Conservation (phyloP, 2,113 vertebrate species). For the Ophthalmolycus amberensis region DNA sequence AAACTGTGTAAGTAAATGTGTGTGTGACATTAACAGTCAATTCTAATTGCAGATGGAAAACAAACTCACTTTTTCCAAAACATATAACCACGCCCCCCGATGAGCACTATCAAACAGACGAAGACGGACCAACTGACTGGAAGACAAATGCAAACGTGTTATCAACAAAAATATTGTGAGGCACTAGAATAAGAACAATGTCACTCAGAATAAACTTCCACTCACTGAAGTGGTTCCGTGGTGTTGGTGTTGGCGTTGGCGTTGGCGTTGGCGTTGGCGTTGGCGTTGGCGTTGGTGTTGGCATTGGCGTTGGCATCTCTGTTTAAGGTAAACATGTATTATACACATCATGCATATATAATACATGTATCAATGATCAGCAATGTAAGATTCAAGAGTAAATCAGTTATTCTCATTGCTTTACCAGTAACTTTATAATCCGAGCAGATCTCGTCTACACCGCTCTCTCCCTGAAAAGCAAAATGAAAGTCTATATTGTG, state of each 20-base stretch:
- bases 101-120: fast-evolving
- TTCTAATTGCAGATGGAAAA: background rate
- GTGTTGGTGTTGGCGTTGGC: background rate
- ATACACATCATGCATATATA: background rate
- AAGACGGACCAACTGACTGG: fast-evolving
- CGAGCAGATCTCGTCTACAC: fast-evolving
- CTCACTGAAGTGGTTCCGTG: background rate
- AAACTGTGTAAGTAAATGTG: background rate
- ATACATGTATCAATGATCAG: background rate
- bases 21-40: background rate
- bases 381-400: background rate
- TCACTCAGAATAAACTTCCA: background rate
- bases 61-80: constrained; percentile 42
- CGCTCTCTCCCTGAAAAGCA: fast-evolving
- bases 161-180: constrained; percentile 4
- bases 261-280: background rate
- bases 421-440: background rate
- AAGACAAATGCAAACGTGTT: background rate
- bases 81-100: fast-evolving
- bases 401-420: background rate
- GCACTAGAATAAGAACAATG: background rate
- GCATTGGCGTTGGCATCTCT: background rate
- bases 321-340: background rate
- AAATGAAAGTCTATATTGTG: background rate
- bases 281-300: background rate